Evolutionary conservation across 2,888 invertebrate species (phyloP).

Genomic region (Zhengitettix transpicula): DNA sequence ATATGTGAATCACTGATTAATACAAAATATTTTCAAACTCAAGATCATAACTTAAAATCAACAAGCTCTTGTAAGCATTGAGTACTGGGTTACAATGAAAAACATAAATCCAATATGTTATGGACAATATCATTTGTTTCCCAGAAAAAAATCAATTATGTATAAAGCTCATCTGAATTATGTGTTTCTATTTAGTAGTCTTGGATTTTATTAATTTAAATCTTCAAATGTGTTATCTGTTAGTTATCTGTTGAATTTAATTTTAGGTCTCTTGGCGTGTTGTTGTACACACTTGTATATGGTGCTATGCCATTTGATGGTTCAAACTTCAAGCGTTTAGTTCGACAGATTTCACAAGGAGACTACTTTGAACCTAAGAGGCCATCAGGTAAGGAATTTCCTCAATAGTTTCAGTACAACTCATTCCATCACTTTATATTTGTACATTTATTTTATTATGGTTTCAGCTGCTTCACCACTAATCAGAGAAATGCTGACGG

Average conservation of each 20-base stretch:
- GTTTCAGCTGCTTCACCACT: slow-evolving; percentile 76
- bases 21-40: no score
- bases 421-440: slow-evolving; percentile 1
- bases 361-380: slow-evolving; percentile 94
- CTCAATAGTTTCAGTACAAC: no score
- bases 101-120: no score
- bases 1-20: no score
- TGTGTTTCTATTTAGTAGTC: slow-evolving; percentile 1
- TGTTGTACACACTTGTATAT: slow-evolving; percentile 93
- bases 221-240: not conserved
- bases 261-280: slow-evolving; percentile 80
- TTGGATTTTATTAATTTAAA: not conserved
- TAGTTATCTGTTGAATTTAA: not conserved
- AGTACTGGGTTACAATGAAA: no score
- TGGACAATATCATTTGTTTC: no score
- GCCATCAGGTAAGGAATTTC: slow-evolving; percentile 56
- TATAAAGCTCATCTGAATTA: not conserved
- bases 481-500: slow-evolving; percentile 87
- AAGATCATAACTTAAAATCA: no score
- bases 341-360: slow-evolving; percentile 91
- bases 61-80: no score
- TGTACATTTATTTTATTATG: slow-evolving; percentile 12
- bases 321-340: slow-evolving; percentile 90
- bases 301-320: slow-evolving; percentile 99
- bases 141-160: no score